phyloP scores from a whole-genome alignment of 1,140 invertebrate species.

The Melanaphis sacchari region DNA sequence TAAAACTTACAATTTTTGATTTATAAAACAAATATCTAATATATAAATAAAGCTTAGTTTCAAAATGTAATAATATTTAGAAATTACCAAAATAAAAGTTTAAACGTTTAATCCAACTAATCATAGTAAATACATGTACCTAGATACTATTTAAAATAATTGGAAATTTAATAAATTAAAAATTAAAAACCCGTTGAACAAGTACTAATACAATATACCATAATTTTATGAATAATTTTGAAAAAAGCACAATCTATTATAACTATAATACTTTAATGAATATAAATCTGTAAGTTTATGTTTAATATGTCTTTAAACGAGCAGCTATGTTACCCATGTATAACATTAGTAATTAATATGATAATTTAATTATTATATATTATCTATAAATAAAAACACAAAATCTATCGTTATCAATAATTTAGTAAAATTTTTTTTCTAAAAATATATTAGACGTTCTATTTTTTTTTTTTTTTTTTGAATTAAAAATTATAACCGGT shows the following conservation, averaged over 20 bases:
- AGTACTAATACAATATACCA: neutral
- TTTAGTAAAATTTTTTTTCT: neutral
- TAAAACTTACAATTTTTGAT: no score
- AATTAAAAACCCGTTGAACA: neutral
- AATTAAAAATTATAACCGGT: neutral
- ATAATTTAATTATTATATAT: neutral
- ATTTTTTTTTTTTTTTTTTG: neutral
- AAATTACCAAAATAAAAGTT: no score
- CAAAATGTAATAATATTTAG: no score
- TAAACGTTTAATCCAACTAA: neutral
- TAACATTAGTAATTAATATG: neutral
- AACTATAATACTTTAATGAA: neutral
- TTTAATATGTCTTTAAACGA: neutral
- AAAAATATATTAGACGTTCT: neutral
- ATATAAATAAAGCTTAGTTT: no score
- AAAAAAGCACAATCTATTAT: no score
- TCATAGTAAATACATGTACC: neutral
- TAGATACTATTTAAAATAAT: neutral
- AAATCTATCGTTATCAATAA: neutral
- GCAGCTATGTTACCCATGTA: neutral
- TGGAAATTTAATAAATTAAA: fast-evolving
- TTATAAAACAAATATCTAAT: no score
- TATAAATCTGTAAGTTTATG: neutral
- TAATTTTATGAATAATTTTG: neutral
- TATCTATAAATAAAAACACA: neutral